Evolutionary conservation across 2,888 invertebrate genomes (phyloP), one percentile per base, ranked within the genome.

Genomic region (Lepeophtheirus nordmannii): DNA sequence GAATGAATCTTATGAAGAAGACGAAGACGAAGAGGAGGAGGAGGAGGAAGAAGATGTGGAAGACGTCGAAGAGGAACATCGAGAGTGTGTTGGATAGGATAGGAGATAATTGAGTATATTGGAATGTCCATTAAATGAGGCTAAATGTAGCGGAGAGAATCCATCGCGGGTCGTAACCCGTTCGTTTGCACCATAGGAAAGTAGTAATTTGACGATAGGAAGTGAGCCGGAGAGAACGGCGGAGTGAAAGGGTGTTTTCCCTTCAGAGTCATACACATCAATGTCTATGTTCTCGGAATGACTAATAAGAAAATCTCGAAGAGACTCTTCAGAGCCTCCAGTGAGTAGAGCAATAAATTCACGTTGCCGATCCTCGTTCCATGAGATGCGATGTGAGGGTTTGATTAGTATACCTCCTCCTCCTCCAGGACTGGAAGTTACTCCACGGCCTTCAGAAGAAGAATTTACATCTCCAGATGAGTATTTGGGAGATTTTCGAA

Each of bases 171-270:
- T 70, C 22, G 68, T 67, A 23, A 68, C 67, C 38, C 67, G 67
- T 17, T 67, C 62, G 14, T 68, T 67, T 17, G 69, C 69, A 1
- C 69, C 69, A 57, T 69, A 68, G 14, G 67, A 66, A 22, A 70
- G 64, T 67, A 70, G 65, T 60, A 69, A 61, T 67, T 70, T 69
- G 66, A 68, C 67, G 41, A 70, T 65, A 62, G 68, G 68, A 67
- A 70, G 64, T 67, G 69, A 69, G 37, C 70, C 70, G 64, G 68
- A 68, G 41, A 69, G 40, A 58, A 69, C 69, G 12, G 68, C 64
- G 65, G 69, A 69, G 41, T 69, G 69, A 58, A 70, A 66, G 46
- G 70, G 69, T 17, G 70, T 70, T 65, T 69, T 68, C 12, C 70
- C 70, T 38, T 68, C 68, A 12, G 63, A 64, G 14, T 69, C 69